Conservation (phyloP, 2,888 invertebrate genomes). For the Lysandra bellargus region DNA sequence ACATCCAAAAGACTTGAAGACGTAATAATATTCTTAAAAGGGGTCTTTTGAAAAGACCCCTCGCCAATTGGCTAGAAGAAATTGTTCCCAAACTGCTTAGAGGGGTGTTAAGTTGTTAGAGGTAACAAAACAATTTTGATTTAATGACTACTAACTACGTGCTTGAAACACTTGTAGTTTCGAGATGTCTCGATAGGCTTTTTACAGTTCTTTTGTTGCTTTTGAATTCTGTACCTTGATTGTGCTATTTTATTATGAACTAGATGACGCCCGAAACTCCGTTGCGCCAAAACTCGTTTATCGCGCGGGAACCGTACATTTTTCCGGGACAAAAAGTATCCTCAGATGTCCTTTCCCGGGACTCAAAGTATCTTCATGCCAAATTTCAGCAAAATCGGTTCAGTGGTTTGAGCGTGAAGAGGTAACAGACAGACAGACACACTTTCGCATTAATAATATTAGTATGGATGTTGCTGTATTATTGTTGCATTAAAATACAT, state of each 20-base stretch:
- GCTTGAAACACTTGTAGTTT: slow-evolving; percentile 4
- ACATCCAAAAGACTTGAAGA: slow-evolving; percentile 17
- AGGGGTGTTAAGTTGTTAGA: slow-evolving; percentile 3
- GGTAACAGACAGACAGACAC: too few relatives aligned
- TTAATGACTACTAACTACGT: slow-evolving; percentile 12
- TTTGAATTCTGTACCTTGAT: not conserved
- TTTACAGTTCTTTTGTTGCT: not conserved
- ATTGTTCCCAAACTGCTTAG: not conserved
- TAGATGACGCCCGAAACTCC: too few relatives aligned
- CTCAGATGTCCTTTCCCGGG: too few relatives aligned
- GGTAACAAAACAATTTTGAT: slow-evolving; percentile 14
- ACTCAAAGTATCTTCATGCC: too few relatives aligned
- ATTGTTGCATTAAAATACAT: too few relatives aligned
- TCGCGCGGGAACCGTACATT: too few relatives aligned
- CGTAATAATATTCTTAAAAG: not conserved
- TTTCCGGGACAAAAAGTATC: too few relatives aligned
- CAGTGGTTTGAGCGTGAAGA: too few relatives aligned
- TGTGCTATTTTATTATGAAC: not conserved
- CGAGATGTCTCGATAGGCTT: slow-evolving; percentile 18
- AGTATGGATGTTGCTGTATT: too few relatives aligned
- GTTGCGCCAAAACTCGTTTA: too few relatives aligned
- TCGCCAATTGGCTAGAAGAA: not conserved
- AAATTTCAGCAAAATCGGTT: too few relatives aligned
- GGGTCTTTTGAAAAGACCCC: slow-evolving; percentile 3
- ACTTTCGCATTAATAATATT: not conserved